Evolutionary conservation across 2,888 invertebrate genomes (phyloP), one percentile per base, ranked within the genome.

Genomic region (Prenolepis imparis): DNA sequence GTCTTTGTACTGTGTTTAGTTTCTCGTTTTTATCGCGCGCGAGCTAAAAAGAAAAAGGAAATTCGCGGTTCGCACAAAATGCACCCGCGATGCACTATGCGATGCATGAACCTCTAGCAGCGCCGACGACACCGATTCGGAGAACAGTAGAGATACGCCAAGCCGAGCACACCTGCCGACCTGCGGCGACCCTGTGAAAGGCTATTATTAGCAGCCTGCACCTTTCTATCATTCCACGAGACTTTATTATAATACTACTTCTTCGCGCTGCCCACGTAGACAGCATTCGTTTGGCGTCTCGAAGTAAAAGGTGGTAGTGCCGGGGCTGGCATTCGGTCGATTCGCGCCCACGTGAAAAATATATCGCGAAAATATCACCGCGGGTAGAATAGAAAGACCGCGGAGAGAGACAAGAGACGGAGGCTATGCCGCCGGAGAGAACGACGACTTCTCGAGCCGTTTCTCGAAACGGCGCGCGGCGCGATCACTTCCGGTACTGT

Each of bases 181-280:
- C 84, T 74, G 86, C 63, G 63, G 74, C 84, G 84, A 84, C 64
- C 82, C 74, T 39, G 84, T 83, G 72, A 59, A 81, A 82, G 64
- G 86, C 90, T 92, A 92, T 92, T 92, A 92, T 92, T 92, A 92
- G 91, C 90, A 73, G 85, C 87, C 84, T 67, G 88, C 86, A 88
- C 90, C 91, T 91, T 92, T 92, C 92, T 92, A 92, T 91, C 91
- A 91, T 91, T 91, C 90, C 87, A 67, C 84, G 74, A 48, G 86
- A 81, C 81, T 88, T 89, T 90, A 89, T 90, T 90, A 90, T 86
- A 90, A 90, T 89, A 87, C 84, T 77, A 18, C 15, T 67, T 41
- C 67, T 67, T 41, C 67, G 21, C 83, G 39, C 77, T 78, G 75
- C 91, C 91, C 89, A 91, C 91, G 88, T 91, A 84, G 84, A 84